Base-by-base conservation (phyloP, 1,140 invertebrate species). In the Varroa destructor region DNA sequence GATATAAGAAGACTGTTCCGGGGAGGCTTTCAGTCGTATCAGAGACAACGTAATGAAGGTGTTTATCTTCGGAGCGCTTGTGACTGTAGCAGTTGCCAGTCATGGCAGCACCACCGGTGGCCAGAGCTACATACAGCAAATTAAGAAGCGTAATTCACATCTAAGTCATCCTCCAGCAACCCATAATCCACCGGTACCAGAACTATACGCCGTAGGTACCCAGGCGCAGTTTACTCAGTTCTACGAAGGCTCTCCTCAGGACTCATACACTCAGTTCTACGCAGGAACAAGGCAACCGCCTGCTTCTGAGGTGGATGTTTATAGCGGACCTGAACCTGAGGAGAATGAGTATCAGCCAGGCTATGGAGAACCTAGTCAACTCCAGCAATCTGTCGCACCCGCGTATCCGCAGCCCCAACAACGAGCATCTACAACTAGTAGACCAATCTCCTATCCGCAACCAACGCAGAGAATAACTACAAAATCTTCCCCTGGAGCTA, bases 341-440 rank as follows among this genome's bases (percentile, higher is more conserved):
- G 61, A 67, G 46, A 37, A 67, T 67, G 61, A 67, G 61, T 67
- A 67, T 8, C 14, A 67, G 61, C 61, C 61, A 4, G 61, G 61
- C 37, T 67, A 67, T 46, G 61, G 61, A 14, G 12, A 40, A 8
- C 61, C 40, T 14, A 37, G 12, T 40, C 61, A 40, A 43, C 40
- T 37, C 14, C 10, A 51, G 46, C 46, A 8, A 51, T 8, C 46
- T 51, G 46, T 51, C 8, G 46, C 46, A 8, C 46, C 46, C 46
- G 46, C 46, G 8, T 51, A 51, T 51, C 46, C 46, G 8, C 46
- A 51, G 46, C 46, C 46, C 46, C 46, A 51, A 8, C 46, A 51
- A 51, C 3, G 12, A 67, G 12, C 61, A 43, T 46, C 61, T 40
- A 40, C 61, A 14, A 43, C 61, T 46, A n/a, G 46, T 43, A 67